phyloP scores from a whole-genome alignment of 2,797 vertebrate species.

The Lutjanus argentimaculatus region DNA sequence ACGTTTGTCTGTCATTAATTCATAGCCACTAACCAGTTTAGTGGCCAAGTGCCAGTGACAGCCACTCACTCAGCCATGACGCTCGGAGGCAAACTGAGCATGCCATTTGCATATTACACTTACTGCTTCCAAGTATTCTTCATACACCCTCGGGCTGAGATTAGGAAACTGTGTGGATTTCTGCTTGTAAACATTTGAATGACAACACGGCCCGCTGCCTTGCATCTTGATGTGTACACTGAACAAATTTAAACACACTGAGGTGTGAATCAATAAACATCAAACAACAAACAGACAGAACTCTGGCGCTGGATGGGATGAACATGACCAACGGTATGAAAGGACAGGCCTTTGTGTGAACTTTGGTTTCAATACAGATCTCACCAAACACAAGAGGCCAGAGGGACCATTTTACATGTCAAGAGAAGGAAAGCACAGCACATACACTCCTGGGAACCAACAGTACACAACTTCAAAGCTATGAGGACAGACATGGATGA shows the following conservation, averaged over 20 bases:
- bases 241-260: slow-evolving; percentile 22
- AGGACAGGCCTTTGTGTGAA: not conserved
- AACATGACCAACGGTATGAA: not conserved
- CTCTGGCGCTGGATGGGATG: not conserved
- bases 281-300: not conserved
- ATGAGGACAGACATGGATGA: slow-evolving; percentile 1
- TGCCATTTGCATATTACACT: slow-evolving; percentile 61
- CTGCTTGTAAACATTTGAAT: slow-evolving; percentile 22
- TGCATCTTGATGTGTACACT: slow-evolving; percentile 14
- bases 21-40: slow-evolving; percentile 61
- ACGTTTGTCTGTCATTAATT: slow-evolving; percentile 66
- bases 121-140: slow-evolving; percentile 56
- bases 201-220: not conserved
- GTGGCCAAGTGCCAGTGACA: slow-evolving; percentile 59
- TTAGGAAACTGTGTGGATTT: slow-evolving; percentile 41
- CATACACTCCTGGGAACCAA: not conserved
- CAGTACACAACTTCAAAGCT: slow-evolving; percentile 3
- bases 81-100: slow-evolving; percentile 37
- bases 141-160: slow-evolving; percentile 57
- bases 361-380: slow-evolving; percentile 2
- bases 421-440: not conserved
- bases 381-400: not conserved
- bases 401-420: not conserved
- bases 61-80: slow-evolving; percentile 41
- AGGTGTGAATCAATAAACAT: slow-evolving; percentile 28